Conservation (phyloP, 2,113 vertebrate species). For the Hippocampus mohnikei region DNA sequence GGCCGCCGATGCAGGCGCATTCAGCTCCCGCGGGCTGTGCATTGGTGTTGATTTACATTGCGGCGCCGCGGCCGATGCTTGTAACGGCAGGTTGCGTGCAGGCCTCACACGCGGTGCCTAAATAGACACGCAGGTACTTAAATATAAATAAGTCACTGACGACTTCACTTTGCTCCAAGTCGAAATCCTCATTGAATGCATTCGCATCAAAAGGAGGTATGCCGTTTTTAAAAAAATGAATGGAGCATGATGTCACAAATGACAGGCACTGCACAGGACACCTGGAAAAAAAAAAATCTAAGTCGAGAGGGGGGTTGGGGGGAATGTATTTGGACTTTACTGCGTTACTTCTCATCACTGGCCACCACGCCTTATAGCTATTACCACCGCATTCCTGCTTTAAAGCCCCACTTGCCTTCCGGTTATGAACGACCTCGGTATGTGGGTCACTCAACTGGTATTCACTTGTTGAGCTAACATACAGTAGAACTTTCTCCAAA, state of each 20-base stretch:
- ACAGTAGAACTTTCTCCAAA: conserved; percentile 23
- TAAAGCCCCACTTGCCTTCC: conserved; percentile 47
- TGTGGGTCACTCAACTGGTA: conserved; percentile 39
- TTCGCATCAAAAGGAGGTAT: too few relatives aligned
- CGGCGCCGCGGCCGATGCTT: conserved; percentile 15
- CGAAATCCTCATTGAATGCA: too few relatives aligned
- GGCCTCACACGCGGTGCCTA: not conserved
- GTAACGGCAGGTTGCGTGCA: conserved; percentile 38
- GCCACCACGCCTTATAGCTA: conserved; percentile 40
- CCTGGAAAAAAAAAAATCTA: not conserved
- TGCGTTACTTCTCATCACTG: not conserved
- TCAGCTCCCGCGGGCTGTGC: conserved; percentile 64
- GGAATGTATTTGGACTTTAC: not conserved
- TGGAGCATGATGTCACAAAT: too few relatives aligned
- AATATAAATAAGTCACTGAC: not conserved
- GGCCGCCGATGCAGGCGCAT: conserved; percentile 55
- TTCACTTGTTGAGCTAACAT: conserved; percentile 20
- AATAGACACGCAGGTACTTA: not conserved
- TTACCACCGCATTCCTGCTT: conserved; percentile 53
- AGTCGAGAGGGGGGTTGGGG: not conserved
- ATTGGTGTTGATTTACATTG: conserved; percentile 42
- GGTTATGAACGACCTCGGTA: conserved; percentile 43
- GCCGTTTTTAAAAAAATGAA: too few relatives aligned
- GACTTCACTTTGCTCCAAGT: too few relatives aligned
- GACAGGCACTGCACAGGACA: too few relatives aligned